Conservation (phyloP, 1,140 invertebrate species). For the Drosophila nigromelanica region DNA sequence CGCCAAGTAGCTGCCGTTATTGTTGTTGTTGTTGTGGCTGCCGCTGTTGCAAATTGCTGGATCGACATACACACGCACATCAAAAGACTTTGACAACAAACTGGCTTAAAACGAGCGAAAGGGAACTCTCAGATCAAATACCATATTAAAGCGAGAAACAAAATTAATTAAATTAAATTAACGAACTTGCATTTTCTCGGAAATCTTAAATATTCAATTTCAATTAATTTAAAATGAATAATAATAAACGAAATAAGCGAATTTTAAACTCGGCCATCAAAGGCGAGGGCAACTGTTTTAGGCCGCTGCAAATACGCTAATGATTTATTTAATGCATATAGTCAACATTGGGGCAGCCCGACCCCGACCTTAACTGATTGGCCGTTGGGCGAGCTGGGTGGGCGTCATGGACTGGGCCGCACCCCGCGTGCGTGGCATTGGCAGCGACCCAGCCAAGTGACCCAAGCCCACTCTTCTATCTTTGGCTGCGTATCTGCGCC, state of each 20-base stretch:
- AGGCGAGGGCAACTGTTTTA: constrained; percentile 31
- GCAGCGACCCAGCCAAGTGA: constrained; percentile 63
- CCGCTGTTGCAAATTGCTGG: constrained; percentile 25
- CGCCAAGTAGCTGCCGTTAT: constrained; percentile 39
- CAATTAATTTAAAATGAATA: constrained; percentile 5
- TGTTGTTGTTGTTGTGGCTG: constrained; percentile 1
- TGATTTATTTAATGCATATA: constrained; percentile 78
- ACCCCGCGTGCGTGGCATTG: constrained; percentile 70
- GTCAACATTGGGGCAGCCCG: constrained; percentile 43
- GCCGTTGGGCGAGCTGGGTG: constrained; percentile 70
- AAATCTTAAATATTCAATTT: constrained; percentile 8
- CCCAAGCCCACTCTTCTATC: constrained; percentile 68
- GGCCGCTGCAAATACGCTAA: constrained; percentile 55
- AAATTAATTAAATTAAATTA: constrained; percentile 3
- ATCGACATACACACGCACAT: constrained; percentile 32
- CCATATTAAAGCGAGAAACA: background rate
- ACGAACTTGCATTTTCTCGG: background rate
- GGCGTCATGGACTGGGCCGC: constrained; percentile 62
- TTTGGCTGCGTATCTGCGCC: constrained; percentile 70
- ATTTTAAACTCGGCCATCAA: constrained; percentile 13
- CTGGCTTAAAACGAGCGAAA: constrained; percentile 1
- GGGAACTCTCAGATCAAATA: constrained; percentile 11
- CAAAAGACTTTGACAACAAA: constrained; percentile 33
- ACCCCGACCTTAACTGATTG: constrained; percentile 60
- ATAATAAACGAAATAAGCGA: background rate